Conservation (phyloP, 2,113 vertebrate genomes). For the Syngnathus floridae region DNA sequence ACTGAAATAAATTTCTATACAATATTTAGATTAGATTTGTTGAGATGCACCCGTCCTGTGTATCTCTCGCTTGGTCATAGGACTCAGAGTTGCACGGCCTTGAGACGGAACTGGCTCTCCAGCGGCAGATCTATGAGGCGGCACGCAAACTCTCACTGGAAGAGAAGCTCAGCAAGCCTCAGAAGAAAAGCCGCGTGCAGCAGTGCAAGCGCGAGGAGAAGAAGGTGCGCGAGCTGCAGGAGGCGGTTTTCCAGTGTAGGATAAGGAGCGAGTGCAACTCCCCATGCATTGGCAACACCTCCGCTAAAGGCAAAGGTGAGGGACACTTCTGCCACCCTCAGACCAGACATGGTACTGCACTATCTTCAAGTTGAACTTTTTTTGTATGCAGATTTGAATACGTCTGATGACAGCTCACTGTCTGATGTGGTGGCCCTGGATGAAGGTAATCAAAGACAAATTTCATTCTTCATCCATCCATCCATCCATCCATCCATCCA, state of each 20-base stretch:
- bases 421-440: constrained; percentile 75
- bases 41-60: background rate
- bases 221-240: constrained; percentile 81
- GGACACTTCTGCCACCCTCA: background rate
- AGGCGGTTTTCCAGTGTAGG: constrained; percentile 69
- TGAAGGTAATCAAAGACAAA: constrained; percentile 68
- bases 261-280: constrained; percentile 61
- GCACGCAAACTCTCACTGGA: constrained; percentile 78
- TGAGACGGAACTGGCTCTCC: constrained; percentile 81
- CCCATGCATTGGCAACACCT: constrained; percentile 20
- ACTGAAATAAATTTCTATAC: background rate
- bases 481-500: too few species aligned
- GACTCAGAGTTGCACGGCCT: constrained; percentile 76
- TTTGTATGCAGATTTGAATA: constrained; percentile 59
- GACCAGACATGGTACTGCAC: constrained; percentile 4
- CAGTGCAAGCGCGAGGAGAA: constrained; percentile 77
- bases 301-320: constrained; percentile 51
- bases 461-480: too few species aligned
- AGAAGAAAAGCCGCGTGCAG: constrained; percentile 79
- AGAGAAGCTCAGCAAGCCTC: constrained; percentile 77
- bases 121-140: constrained; percentile 82
- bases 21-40: background rate
- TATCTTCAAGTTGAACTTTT: background rate
- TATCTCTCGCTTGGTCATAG: constrained; percentile 44
- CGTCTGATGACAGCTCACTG: constrained; percentile 79